Evolutionary conservation across 2,888 invertebrate species (phyloP).

Genomic region (Eilema caniola): DNA sequence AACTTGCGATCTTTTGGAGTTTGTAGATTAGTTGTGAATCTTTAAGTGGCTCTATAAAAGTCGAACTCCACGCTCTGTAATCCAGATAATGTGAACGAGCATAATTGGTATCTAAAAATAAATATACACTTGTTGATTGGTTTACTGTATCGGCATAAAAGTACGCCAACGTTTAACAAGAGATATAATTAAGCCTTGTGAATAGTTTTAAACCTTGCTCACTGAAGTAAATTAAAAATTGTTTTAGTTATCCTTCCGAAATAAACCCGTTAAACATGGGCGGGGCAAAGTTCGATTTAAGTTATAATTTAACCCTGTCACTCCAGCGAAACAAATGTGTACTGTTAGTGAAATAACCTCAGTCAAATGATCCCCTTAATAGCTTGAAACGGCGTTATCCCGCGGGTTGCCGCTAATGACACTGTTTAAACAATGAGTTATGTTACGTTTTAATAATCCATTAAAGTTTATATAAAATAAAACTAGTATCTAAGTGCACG

Average conservation of each 20-base stretch:
- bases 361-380: slow-evolving; percentile 59
- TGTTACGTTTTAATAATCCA: slow-evolving; percentile 60
- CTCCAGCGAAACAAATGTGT: slow-evolving; percentile 42
- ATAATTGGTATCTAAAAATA: slow-evolving; percentile 43
- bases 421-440: slow-evolving; percentile 63
- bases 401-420: slow-evolving; percentile 56
- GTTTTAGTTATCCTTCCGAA: neutral
- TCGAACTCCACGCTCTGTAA: slow-evolving; percentile 22
- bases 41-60: slow-evolving; percentile 33
- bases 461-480: slow-evolving; percentile 54
- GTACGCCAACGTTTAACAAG: slow-evolving; percentile 6
- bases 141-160: slow-evolving; percentile 19
- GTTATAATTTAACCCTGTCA: slow-evolving; percentile 55
- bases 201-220: neutral
- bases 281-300: slow-evolving; percentile 31
- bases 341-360: slow-evolving; percentile 58
- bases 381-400: slow-evolving; percentile 54
- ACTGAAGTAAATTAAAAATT: neutral
- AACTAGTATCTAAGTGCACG: slow-evolving; percentile 41
- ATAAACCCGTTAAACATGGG: slow-evolving; percentile 22
- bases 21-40: slow-evolving; percentile 19
- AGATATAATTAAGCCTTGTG: neutral
- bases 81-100: slow-evolving; percentile 24
- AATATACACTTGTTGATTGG: slow-evolving; percentile 28
- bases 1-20: slow-evolving; percentile 31